Conservation (phyloP, 2,113 vertebrate species). For the Pollachius pollachius region DNA sequence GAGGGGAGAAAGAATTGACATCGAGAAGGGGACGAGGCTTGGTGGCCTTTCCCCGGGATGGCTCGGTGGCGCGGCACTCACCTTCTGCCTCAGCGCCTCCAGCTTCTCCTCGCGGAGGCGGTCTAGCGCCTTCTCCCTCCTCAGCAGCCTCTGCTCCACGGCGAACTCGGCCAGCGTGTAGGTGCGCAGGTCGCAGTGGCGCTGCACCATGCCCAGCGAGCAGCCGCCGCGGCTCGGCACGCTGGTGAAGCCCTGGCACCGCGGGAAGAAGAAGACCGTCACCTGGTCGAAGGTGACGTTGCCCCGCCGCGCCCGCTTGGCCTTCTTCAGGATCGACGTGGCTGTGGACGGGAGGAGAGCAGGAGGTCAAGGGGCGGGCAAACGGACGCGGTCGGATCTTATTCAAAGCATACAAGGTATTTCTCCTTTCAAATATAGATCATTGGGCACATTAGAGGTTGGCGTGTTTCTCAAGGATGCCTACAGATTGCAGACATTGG, state of each 20-base stretch:
- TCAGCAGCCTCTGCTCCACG: slow-evolving; percentile 78
- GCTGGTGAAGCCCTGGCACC: slow-evolving; percentile 96
- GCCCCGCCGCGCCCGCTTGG: slow-evolving; percentile 76
- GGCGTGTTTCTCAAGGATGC: too few relatives aligned
- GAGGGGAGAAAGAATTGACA: too few relatives aligned
- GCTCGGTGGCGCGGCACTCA: slow-evolving; percentile 32
- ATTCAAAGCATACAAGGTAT: too few relatives aligned
- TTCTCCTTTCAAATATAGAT: too few relatives aligned
- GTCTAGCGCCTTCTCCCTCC: slow-evolving; percentile 82
- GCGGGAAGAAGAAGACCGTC: slow-evolving; percentile 92
- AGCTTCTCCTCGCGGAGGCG: slow-evolving; percentile 88
- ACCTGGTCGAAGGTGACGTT: slow-evolving; percentile 89
- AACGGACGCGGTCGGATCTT: too few relatives aligned
- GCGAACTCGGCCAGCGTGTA: slow-evolving; percentile 89
- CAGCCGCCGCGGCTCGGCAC: slow-evolving; percentile 94
- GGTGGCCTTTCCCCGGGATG: too few relatives aligned
- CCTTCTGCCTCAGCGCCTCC: slow-evolving; percentile 82
- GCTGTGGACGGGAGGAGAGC: slow-evolving; percentile 64
- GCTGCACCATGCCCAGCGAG: slow-evolving; percentile 90
- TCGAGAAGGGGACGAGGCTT: too few relatives aligned
- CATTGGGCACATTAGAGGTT: slow-evolving; percentile 23
- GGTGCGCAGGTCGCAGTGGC: slow-evolving; percentile 77
- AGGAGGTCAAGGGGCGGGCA: background rate
- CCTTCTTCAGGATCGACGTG: slow-evolving; percentile 88
- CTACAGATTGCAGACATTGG: too few relatives aligned